Evolutionary conservation across 2,113 vertebrate genomes (phyloP).

Genomic region (Setophaga petechia): DNA sequence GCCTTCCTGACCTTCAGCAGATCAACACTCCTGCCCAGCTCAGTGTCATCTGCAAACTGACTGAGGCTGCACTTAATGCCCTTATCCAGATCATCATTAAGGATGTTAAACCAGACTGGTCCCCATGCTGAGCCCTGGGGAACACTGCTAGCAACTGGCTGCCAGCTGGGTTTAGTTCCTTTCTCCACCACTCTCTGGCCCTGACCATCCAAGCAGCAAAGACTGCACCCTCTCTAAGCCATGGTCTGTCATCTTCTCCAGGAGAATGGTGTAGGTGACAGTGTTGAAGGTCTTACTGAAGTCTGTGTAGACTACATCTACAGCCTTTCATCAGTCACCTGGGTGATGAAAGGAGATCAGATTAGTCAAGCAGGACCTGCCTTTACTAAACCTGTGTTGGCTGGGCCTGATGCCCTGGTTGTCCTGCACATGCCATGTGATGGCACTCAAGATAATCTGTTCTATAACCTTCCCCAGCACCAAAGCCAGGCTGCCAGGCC

Average conservation of each 20-base stretch:
- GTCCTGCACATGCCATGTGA: background rate
- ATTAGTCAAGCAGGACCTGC: background rate
- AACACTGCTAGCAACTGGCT: accelerated
- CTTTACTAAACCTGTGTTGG: background rate
- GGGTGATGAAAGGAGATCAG: background rate
- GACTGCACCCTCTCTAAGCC: background rate
- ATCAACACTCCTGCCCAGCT: background rate
- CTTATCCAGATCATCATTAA: background rate
- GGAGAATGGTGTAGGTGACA: background rate
- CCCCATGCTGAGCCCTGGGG: background rate
- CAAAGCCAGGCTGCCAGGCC: background rate
- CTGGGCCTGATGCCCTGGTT: background rate
- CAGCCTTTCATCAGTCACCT: background rate
- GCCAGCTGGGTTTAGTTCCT: background rate
- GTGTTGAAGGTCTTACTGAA: background rate
- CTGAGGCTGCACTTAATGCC: background rate
- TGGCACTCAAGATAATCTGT: background rate
- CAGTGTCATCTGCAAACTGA: background rate
- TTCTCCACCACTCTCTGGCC: background rate
- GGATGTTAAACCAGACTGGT: background rate
- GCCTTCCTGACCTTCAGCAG: background rate
- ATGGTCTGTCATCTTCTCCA: background rate
- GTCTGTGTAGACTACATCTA: background rate
- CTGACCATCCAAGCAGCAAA: background rate
- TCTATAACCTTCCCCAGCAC: background rate